Percentiles rank a stretch among this genome's conserved stretches.
Conservation (phyloP, 1,140 invertebrate genomes). For the Saccostrea glomerata region DNA sequence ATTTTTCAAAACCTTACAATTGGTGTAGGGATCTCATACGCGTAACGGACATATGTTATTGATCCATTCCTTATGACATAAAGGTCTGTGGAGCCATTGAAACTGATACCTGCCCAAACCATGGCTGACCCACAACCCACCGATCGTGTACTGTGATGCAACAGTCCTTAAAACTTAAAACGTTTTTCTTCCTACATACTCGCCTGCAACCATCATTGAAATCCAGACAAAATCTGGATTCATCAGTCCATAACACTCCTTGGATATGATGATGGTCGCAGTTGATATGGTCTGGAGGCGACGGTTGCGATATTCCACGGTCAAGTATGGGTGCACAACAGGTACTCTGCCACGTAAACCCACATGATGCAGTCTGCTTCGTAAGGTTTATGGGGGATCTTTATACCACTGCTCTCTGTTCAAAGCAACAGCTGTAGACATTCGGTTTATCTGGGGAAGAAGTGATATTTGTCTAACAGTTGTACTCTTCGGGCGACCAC, state of each 20-base stretch:
- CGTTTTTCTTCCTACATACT: not conserved
- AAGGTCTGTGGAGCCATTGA: constrained; percentile 40
- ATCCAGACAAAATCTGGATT: no score
- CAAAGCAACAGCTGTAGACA: no score
- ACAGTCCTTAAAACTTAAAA: not conserved
- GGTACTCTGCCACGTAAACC: not conserved
- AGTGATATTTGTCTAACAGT: no score
- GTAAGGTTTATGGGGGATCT: no score
- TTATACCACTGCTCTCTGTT: no score
- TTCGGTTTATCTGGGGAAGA: no score
- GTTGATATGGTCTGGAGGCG: not conserved
- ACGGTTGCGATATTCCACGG: constrained; percentile 1
- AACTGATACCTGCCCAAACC: constrained; percentile 50
- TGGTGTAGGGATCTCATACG: constrained; percentile 32
- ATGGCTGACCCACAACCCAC: constrained; percentile 42
- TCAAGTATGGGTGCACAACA: not conserved
- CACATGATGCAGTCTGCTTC: not conserved
- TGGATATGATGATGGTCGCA: no score
- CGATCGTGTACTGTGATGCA: constrained; percentile 39
- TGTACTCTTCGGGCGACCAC: no score
- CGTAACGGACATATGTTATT: constrained; percentile 44
- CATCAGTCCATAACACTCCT: no score
- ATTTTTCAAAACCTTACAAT: not conserved
- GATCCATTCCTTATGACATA: constrained; percentile 39
- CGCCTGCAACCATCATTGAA: no score